phyloP scores from a whole-genome alignment of 2,888 invertebrate genomes.

The Allolobophora icterica region DNA sequence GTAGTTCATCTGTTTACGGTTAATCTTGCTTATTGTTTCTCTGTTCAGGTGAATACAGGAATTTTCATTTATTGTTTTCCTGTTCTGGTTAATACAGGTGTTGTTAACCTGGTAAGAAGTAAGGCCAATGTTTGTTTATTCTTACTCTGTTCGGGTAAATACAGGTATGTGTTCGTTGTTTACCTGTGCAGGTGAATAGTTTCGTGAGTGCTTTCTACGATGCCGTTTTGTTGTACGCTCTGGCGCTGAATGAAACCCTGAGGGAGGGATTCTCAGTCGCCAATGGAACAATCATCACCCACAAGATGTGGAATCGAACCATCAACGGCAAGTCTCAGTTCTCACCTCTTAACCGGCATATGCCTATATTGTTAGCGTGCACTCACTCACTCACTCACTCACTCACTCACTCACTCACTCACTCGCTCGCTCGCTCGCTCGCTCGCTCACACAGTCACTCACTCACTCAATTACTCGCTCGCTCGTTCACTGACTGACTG shows the following conservation, averaged over 20 bases:
- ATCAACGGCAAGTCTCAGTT: conserved; percentile 24
- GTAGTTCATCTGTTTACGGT: background rate
- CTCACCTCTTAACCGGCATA: background rate
- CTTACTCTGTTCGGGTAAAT: background rate
- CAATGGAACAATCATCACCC: conserved; percentile 35
- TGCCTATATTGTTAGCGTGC: background rate
- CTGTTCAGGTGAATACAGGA: background rate
- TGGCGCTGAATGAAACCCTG: conserved; percentile 84
- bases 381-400: background rate
- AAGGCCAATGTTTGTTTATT: too few species aligned
- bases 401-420: background rate
- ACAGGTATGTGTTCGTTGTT: background rate
- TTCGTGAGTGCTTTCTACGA: conserved; percentile 77
- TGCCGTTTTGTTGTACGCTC: conserved; percentile 85
- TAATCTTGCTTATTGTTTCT: background rate
- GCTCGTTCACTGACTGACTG: too few species aligned
- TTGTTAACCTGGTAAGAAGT: background rate
- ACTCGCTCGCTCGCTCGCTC: too few species aligned
- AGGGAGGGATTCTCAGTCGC: conserved; percentile 52
- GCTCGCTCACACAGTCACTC: too few species aligned
- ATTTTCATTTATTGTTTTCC: too few species aligned
- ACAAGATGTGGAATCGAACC: conserved; percentile 39
- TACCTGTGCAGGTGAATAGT: conserved; percentile 46
- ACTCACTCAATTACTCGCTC: too few species aligned
- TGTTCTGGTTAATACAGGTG: background rate